Percentiles rank a stretch among this genome's conserved stretches.
phyloP scores from a whole-genome alignment of 2,888 invertebrate species.

The Crioceris asparagi region DNA sequence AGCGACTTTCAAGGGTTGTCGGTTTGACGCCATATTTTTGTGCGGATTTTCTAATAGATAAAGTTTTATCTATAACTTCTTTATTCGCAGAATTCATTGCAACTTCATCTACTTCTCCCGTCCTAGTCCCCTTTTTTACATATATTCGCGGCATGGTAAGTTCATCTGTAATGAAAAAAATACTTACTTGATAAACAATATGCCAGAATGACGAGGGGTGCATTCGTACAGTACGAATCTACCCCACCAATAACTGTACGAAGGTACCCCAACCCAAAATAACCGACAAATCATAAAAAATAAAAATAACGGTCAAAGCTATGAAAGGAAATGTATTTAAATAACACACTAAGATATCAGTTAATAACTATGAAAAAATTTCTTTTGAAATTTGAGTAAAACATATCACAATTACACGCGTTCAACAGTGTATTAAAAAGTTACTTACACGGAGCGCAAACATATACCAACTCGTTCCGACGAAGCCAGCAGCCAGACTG shows the following conservation, averaged over 20 bases:
- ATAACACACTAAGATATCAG: not conserved
- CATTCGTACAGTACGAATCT: constrained; percentile 10
- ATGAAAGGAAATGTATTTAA: not conserved
- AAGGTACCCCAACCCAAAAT: constrained; percentile 4
- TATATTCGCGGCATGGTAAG: constrained; percentile 5
- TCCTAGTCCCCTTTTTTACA: constrained; percentile 10
- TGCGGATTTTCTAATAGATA: constrained; percentile 16
- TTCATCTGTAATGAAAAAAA: not conserved
- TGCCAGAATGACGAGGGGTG: constrained; percentile 1
- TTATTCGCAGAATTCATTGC: constrained; percentile 10
- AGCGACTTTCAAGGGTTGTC: constrained; percentile 14
- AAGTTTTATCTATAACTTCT: constrained; percentile 12
- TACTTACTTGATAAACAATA: not conserved
- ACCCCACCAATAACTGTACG: constrained; percentile 8
- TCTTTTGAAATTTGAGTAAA: not conserved
- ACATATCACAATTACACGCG: not conserved
- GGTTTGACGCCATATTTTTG: constrained; percentile 16
- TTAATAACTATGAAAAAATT: not conserved
- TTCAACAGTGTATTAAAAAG: not conserved
- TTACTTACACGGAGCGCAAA: constrained; percentile 2
- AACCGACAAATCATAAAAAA: not conserved
- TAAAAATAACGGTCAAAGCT: not conserved
- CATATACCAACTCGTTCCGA: not conserved
- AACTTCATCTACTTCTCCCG: constrained; percentile 11
- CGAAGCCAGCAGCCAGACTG: not conserved